phyloP scores from a whole-genome alignment of 2,113 vertebrate species.

The Mobula hypostoma region DNA sequence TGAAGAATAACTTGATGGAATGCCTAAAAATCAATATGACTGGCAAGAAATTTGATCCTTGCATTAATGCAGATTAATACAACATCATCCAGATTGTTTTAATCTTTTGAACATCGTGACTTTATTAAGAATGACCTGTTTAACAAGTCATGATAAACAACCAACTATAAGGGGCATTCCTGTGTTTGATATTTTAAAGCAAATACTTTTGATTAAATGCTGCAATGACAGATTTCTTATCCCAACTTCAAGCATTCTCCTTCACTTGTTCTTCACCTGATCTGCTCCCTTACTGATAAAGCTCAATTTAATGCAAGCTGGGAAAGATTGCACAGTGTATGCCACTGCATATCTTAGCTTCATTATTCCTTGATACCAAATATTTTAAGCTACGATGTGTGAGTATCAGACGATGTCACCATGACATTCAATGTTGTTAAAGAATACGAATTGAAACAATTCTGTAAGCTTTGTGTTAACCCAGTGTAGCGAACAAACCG shows the following conservation, averaged over 20 bases:
- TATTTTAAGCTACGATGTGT: slow-evolving; percentile 73
- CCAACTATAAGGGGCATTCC: slow-evolving; percentile 44
- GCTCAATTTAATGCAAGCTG: slow-evolving; percentile 91
- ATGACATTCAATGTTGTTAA: slow-evolving; percentile 80
- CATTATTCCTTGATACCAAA: slow-evolving; percentile 78
- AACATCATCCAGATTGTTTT: neutral
- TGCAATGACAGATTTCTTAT: slow-evolving; percentile 53
- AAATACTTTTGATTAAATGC: slow-evolving; percentile 48
- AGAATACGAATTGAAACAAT: slow-evolving; percentile 84
- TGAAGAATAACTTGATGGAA: neutral
- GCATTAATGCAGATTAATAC: slow-evolving; percentile 7
- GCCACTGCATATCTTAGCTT: slow-evolving; percentile 86
- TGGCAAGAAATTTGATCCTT: neutral
- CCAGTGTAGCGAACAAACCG: slow-evolving; percentile 49
- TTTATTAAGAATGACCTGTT: neutral
- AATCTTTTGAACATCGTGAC: neutral
- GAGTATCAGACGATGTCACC: slow-evolving; percentile 76
- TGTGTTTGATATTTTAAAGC: slow-evolving; percentile 38
- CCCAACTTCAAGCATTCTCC: slow-evolving; percentile 58
- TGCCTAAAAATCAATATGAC: neutral
- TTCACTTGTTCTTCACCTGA: slow-evolving; percentile 63
- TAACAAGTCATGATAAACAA: neutral
- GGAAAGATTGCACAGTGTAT: slow-evolving; percentile 81
- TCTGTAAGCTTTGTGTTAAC: slow-evolving; percentile 69
- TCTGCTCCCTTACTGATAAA: slow-evolving; percentile 74